phyloP scores from a whole-genome alignment of 2,888 invertebrate genomes.

The Drosophila niveifrons region DNA sequence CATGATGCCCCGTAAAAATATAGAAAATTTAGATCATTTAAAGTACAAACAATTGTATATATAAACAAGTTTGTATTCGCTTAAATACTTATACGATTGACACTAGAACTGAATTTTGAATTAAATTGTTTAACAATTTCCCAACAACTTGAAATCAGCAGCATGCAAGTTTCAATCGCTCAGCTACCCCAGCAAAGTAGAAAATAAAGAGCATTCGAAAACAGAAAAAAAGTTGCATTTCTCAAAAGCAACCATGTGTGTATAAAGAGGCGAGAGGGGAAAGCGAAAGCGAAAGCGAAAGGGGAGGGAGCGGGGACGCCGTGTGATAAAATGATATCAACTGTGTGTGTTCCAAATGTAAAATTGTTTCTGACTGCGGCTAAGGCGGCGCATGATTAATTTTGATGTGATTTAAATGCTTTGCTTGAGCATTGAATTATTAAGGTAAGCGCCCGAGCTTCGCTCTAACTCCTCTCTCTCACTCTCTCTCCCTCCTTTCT shows the following conservation, averaged over 20 bases:
- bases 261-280: not conserved
- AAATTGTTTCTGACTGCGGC: conserved; percentile 54
- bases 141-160: no score
- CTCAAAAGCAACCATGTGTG: conserved; percentile 14
- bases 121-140: no score
- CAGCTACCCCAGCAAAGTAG: not conserved
- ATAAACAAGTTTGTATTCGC: no score
- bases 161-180: no score
- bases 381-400: conserved; percentile 59
- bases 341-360: conserved; percentile 41
- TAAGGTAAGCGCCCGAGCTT: conserved; percentile 43
- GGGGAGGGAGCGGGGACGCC: conserved; percentile 3
- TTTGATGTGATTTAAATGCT: conserved; percentile 67
- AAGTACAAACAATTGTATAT: no score
- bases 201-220: conserved; percentile 1
- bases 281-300: not conserved
- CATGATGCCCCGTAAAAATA: no score
- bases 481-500: not conserved
- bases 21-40: no score
- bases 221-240: conserved; percentile 4
- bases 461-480: not conserved
- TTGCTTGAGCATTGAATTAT: conserved; percentile 60
- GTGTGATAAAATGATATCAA: conserved; percentile 36
- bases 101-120: no score
- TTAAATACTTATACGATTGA: no score